Evolutionary conservation across 2,888 invertebrate genomes (phyloP).

Genomic region (Pammene aurita): DNA sequence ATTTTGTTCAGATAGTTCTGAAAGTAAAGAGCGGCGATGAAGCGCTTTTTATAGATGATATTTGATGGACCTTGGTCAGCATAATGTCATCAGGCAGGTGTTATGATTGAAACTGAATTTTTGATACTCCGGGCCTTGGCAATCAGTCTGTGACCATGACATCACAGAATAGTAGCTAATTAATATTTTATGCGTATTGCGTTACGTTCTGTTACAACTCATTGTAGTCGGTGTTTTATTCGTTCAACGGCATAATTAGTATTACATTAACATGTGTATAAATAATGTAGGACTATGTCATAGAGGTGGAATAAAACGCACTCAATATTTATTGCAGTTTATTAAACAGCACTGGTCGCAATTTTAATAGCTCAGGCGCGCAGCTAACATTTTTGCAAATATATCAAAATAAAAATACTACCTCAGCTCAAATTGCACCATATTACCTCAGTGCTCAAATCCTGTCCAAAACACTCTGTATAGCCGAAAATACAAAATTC

Average conservation of each 20-base stretch:
- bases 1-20: slow-evolving; percentile 16
- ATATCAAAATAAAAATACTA: slow-evolving; percentile 28
- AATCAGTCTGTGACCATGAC: slow-evolving; percentile 60
- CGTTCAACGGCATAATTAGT: neutral
- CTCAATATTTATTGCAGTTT: slow-evolving; percentile 63
- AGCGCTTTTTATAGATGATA: slow-evolving; percentile 59
- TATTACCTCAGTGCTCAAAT: slow-evolving; percentile 54
- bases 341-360: slow-evolving; percentile 69
- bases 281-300: no score
- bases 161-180: slow-evolving; percentile 45
- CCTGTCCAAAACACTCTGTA: slow-evolving; percentile 54
- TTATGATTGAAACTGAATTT: slow-evolving; percentile 78
- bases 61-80: slow-evolving; percentile 59
- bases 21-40: slow-evolving; percentile 29
- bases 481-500: slow-evolving; percentile 54
- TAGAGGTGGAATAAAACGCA: slow-evolving; percentile 43
- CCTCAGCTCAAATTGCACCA: slow-evolving; percentile 43
- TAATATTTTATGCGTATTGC: slow-evolving; percentile 10
- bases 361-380: slow-evolving; percentile 42
- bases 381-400: slow-evolving; percentile 5
- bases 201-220: no score
- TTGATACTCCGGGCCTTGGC: slow-evolving; percentile 61
- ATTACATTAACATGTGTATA: no score
- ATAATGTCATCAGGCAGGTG: slow-evolving; percentile 72
- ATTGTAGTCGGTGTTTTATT: neutral